A percentile compares a stretch with the other conserved stretches of the same genome.
Evolutionary conservation across 1,140 invertebrate species (phyloP).

Genomic region (Mesaphorura yosii): DNA sequence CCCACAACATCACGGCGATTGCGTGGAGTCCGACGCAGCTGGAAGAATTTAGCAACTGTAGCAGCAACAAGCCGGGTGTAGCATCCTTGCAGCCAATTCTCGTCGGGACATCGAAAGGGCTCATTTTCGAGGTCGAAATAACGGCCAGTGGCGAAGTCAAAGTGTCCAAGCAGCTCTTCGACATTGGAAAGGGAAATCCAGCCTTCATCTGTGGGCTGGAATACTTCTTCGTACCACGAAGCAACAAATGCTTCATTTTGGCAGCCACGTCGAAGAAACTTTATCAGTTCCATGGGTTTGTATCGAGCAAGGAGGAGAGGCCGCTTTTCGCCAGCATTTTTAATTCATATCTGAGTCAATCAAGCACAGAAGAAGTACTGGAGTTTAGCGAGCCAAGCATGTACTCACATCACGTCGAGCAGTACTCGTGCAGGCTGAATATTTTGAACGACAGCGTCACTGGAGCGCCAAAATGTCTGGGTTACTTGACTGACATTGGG

Average conservation of each 20-base stretch:
- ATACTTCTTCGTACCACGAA: conserved; percentile 54
- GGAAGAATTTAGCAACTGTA: no score
- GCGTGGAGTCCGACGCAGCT: conserved; percentile 74
- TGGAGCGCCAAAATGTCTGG: conserved; percentile 17
- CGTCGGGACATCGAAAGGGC: conserved; percentile 75
- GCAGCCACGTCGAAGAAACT: conserved; percentile 64
- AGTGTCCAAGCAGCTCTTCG: conserved; percentile 83
- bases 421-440: conserved; percentile 9
- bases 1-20: conserved; percentile 78
- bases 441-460: conserved; percentile 14
- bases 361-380: conserved; percentile 11
- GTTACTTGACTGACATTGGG: conserved; percentile 23
- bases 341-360: conserved; percentile 19
- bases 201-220: conserved; percentile 75
- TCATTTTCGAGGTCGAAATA: conserved; percentile 85
- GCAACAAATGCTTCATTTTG: conserved; percentile 64
- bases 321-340: conserved; percentile 43
- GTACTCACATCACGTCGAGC: conserved; percentile 11
- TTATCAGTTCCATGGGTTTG: conserved; percentile 71
- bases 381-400: conserved; percentile 13
- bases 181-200: conserved; percentile 60
- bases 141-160: conserved; percentile 63
- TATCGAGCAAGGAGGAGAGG: conserved; percentile 58
- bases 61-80: background rate
- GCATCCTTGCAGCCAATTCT: conserved; percentile 59